Base-by-base conservation (phyloP, 2,797 vertebrate genomes). In the Diplodus puntazzo region DNA sequence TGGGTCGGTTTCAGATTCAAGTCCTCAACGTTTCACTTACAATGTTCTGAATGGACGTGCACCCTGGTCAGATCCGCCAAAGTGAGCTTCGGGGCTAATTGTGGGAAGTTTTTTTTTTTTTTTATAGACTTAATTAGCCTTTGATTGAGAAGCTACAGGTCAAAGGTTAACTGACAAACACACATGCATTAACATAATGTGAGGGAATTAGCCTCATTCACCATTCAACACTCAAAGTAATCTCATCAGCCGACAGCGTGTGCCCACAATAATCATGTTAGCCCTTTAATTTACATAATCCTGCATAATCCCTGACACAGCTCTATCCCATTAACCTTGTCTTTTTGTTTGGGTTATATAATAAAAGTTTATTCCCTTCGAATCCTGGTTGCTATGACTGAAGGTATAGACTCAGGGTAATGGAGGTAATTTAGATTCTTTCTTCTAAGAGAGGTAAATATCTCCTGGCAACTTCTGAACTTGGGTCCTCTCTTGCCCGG, bases 311-410 rank as follows among this genome's bases (percentile, higher is more conserved):
- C 69, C 61, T 68, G 25, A 57, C 79, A 77, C 60, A 80, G 59
- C 52, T 82, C 73, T 60, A 55, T 84, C 82, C 78, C 50, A 82
- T 85, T 89, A 83, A 86, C 72, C 62, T 80, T 83, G 75, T 79
- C 52, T 72, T 71, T 80, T 73, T 57, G 45, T 75, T 52, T 65
- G 59, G 53, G 75, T 64, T 64, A 53, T 60, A 30, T 42, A 3
- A 59, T 17, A 64, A 67, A 57, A 5, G 21, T 60, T 27, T 8
- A 57, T 60, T 69, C 39, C 5, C 18, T 73, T 73, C 0, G 9
- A 67, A 68, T 64, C 30, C 39, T 69, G 42, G 18, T 58, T 1
- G 13, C 45, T 46, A 2, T 30, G 18, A 43, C 60, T 62, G 8
- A 50, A 68, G 39, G 16, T 60, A 18, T 1, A 43, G 20, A 76